A percentile compares a stretch with the other conserved stretches of the same genome.
phyloP scores from a whole-genome alignment of 2,113 vertebrate genomes.

The Terrapene triunguis region DNA sequence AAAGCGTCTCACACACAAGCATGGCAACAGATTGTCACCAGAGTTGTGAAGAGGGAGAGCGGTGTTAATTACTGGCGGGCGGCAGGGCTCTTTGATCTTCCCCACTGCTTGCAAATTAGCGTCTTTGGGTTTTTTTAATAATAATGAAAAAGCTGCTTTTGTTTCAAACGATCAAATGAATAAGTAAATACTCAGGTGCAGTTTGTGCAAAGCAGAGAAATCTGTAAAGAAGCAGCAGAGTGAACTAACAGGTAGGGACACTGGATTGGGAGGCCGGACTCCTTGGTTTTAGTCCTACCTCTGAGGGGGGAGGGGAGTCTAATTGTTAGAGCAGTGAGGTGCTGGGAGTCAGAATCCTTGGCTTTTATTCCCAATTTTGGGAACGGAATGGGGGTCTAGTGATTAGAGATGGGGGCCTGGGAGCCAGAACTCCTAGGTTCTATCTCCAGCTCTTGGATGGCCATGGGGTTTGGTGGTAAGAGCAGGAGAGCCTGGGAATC shows the following conservation, averaged over 20 bases:
- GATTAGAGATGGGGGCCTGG: background rate
- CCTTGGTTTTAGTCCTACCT: background rate
- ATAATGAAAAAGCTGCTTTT: background rate
- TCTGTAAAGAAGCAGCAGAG: background rate
- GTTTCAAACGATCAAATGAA: background rate
- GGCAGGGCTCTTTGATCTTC: background rate
- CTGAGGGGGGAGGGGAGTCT: background rate
- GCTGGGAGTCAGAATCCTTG: background rate
- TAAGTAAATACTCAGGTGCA: background rate
- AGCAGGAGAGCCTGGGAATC: background rate
- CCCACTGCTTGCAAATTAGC: background rate
- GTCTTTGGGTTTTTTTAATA: background rate
- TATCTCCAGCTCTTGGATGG: background rate
- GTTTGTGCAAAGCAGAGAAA: background rate
- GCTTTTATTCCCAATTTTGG: background rate
- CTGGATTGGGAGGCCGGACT: background rate
- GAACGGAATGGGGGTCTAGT: background rate
- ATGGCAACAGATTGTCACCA: background rate
- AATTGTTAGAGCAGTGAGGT: background rate
- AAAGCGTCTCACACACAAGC: background rate
- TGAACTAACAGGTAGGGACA: background rate
- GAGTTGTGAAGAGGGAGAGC: background rate
- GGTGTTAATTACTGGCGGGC: background rate
- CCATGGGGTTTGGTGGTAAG: background rate
- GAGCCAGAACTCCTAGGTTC: background rate